phyloP scores from a whole-genome alignment of 2,113 vertebrate genomes.

The Psittacula cyanocephala region DNA sequence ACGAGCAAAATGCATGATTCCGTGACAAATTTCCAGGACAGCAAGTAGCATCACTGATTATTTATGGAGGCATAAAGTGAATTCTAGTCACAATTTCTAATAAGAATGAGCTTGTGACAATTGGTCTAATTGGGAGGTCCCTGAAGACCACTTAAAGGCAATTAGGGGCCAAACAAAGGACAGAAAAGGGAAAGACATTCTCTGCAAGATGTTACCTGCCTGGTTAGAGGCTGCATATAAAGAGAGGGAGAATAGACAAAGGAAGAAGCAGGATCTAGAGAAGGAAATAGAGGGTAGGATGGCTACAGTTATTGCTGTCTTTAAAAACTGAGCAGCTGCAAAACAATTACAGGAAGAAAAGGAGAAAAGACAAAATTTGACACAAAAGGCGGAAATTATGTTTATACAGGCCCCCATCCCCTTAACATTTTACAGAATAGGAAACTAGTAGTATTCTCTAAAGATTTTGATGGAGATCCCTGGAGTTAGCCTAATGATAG shows the following conservation, averaged over 20 bases:
- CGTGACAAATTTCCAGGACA: background rate
- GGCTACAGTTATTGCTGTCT: background rate
- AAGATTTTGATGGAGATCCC: background rate
- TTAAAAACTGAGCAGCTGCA: background rate
- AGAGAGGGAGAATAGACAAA: background rate
- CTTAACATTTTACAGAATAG: background rate
- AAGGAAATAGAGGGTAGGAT: background rate
- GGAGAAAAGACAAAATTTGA: background rate
- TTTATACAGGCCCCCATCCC: background rate
- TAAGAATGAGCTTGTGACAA: background rate
- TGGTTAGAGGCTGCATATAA: background rate
- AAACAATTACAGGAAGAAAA: background rate
- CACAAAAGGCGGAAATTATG: background rate
- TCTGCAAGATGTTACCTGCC: background rate
- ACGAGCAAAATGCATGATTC: background rate
- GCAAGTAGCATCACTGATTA: background rate
- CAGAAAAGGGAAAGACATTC: background rate
- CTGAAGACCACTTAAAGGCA: background rate
- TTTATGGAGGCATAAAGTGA: background rate
- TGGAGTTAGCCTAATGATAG: background rate
- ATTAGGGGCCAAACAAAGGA: background rate
- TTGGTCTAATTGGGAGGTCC: background rate
- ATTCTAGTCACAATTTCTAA: background rate
- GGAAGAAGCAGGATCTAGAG: background rate
- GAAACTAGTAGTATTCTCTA: background rate